phyloP scores from a whole-genome alignment of 2,888 invertebrate genomes.

The Colletes collaris region DNA sequence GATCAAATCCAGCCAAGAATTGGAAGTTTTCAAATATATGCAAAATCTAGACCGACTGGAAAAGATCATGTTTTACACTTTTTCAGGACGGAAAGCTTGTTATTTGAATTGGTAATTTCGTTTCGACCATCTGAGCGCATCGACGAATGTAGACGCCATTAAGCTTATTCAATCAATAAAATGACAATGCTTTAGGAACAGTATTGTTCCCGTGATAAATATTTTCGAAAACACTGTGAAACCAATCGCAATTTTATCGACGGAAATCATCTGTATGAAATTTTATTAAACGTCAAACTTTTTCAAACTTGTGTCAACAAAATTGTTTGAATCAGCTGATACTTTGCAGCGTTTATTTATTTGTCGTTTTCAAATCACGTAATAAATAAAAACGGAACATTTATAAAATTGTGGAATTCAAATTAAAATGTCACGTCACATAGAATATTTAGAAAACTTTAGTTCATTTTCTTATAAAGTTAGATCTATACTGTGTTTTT shows the following conservation, averaged over 20 bases:
- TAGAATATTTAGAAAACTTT: no score
- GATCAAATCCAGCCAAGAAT: conserved; percentile 17
- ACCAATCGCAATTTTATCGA: background rate
- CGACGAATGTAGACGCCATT: conserved; percentile 12
- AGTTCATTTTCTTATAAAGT: no score
- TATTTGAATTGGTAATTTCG: conserved; percentile 44
- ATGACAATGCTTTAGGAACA: background rate
- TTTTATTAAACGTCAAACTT: no score
- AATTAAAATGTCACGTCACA: background rate
- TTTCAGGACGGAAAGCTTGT: background rate
- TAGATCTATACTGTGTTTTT: no score
- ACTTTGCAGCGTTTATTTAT: no score
- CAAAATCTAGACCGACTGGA: background rate
- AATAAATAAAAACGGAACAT: no score
- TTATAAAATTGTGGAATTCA: background rate
- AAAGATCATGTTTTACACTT: conserved; percentile 14
- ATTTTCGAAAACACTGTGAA: background rate
- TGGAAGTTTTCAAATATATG: conserved; percentile 11
- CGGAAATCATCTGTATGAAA: no score
- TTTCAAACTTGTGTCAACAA: no score
- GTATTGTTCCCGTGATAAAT: background rate
- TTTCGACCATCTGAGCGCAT: conserved; percentile 14
- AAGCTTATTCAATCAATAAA: conserved; percentile 11
- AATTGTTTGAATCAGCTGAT: no score
- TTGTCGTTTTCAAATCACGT: no score